phyloP scores from a whole-genome alignment of 1,140 invertebrate genomes.

The Dendrolimus kikuchii region DNA sequence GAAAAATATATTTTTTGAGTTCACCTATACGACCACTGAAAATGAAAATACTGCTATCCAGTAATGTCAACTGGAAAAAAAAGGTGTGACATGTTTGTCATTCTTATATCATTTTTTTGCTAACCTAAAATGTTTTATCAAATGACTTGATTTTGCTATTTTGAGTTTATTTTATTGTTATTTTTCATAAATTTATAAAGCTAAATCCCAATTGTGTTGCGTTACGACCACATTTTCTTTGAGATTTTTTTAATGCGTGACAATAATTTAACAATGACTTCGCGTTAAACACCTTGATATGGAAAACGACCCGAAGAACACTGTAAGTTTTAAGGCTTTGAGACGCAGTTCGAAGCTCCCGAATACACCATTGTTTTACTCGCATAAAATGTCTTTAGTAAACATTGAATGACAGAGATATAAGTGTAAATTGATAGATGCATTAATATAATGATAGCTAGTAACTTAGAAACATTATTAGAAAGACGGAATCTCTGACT shows the following conservation, averaged over 20 bases:
- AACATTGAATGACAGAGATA: too few relatives aligned
- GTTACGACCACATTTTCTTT: slow-evolving; percentile 32
- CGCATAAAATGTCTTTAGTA: too few relatives aligned
- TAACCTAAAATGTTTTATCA: slow-evolving; percentile 72
- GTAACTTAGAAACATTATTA: too few relatives aligned
- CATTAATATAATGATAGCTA: too few relatives aligned
- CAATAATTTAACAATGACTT: slow-evolving; percentile 58
- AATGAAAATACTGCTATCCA: slow-evolving; percentile 65
- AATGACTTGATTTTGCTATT: slow-evolving; percentile 66
- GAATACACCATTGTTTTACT: too few relatives aligned
- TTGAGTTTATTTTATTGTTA: slow-evolving; percentile 62
- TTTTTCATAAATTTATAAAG: slow-evolving; percentile 60
- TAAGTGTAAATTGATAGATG: too few relatives aligned
- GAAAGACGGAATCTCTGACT: too few relatives aligned
- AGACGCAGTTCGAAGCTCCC: background rate
- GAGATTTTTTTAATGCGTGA: slow-evolving; percentile 44
- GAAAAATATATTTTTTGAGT: slow-evolving; percentile 39
- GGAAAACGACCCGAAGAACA: slow-evolving; percentile 67
- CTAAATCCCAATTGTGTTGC: slow-evolving; percentile 64
- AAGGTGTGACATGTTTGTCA: slow-evolving; percentile 69
- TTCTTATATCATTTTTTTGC: slow-evolving; percentile 68
- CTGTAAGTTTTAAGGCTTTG: slow-evolving; percentile 44
- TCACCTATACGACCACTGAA: slow-evolving; percentile 49
- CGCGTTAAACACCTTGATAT: slow-evolving; percentile 55
- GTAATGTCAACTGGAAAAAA: slow-evolving; percentile 69